Evolutionary conservation across 2,888 invertebrate genomes (phyloP), one percentile per base, ranked within the genome.

Genomic region (Philhelius pedissequus): DNA sequence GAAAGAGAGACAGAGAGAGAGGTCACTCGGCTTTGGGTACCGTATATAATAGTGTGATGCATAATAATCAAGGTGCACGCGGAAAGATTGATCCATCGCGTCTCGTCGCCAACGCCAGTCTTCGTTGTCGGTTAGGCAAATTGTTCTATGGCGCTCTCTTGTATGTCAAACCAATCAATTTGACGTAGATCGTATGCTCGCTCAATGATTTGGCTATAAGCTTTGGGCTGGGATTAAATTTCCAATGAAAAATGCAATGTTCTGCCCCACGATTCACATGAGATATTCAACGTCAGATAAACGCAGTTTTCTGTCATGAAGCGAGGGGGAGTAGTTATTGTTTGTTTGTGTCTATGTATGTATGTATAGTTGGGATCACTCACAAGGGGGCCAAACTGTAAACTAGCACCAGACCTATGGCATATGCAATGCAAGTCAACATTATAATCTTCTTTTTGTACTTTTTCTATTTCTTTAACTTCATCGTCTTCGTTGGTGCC

Each of bases 141-240:
- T 64, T 64, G 48, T 64, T 64, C 64, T 56, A 32, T 73, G 54
- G 69, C 74, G 56, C 69, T 69, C 52, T 60, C 60, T n/a, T 66
- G 27, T 62, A 79, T 76, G 84, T 80, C 80, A 84, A 84, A 80
- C 71, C 84, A 84, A 84, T 84, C 84, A 84, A 84, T 84, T 71
- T 84, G 79, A 84, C 80, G 71, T 56, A 75, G 38, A 71, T 75
- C 75, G 56, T 56, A 60, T 56, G 54, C 78, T 48, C 35, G 54
- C 78, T 48, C 35, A 64, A 35, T 48, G 50, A 73, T 68, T 62
- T 32, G 66, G 3, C 32, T 71, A n/a, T n/a, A 27, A 38, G 30
- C 60, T 58, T 30, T 38, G 76, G 68, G 45, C 45, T 20, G 30
- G 43, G 48, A 69, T 69, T 68, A 69, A 62, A 48, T 83, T 83